Conservation (phyloP, 2,888 invertebrate species). For the Chironomus tentans region DNA sequence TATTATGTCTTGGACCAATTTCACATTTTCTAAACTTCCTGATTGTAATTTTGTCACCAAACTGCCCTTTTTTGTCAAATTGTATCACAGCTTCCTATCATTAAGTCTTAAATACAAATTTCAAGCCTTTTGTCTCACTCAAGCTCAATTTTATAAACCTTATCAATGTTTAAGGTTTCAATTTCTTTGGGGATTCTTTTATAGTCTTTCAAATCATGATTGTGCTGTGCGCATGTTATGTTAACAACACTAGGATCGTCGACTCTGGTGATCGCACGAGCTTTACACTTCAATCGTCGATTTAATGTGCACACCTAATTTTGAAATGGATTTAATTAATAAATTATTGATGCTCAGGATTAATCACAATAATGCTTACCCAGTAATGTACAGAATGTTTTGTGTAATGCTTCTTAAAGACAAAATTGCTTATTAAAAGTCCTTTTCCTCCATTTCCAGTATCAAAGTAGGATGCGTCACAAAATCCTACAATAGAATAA, state of each 20-base stretch:
- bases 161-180: not conserved
- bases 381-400: not conserved
- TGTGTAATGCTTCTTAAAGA: conserved; percentile 12
- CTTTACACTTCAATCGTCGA: conserved; percentile 25
- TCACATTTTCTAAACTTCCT: not conserved
- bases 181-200: not conserved
- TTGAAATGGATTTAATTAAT: not conserved
- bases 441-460: conserved; percentile 13
- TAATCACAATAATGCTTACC: not conserved
- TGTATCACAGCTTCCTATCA: no score
- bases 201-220: conserved; percentile 8
- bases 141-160: not conserved
- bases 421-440: conserved; percentile 12
- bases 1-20: no score
- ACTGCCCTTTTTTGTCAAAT: no score
- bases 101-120: not conserved
- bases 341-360: not conserved
- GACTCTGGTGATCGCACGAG: conserved; percentile 29
- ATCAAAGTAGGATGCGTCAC: conserved; percentile 3
- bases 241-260: conserved; percentile 20
- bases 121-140: not conserved
- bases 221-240: not conserved
- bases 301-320: not conserved
- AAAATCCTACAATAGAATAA: not conserved
- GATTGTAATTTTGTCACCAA: no score